These are phyloP conservation scores for Netelia virgata DNA, from an alignment of 2,888 invertebrate genomes.

Conservation along the genomic window DNA sequence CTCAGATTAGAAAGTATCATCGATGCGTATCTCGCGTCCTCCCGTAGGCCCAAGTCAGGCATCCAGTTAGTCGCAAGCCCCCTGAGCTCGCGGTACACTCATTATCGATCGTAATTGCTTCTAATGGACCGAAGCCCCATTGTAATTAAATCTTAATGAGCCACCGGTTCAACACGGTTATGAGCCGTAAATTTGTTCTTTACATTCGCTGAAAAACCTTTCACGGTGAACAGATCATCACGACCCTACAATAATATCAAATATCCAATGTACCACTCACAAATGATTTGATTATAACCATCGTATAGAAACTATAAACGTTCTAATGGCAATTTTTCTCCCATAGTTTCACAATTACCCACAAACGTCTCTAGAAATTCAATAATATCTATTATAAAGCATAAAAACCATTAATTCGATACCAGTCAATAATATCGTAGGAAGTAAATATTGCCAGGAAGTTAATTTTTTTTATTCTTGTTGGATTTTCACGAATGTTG, in stretches of 20 bases:
- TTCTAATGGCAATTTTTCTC: no score
- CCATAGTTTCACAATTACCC: no score
- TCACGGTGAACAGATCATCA: not conserved
- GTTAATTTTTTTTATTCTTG: constrained; percentile 24
- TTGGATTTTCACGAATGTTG: not conserved
- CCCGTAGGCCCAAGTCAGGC: constrained; percentile 19
- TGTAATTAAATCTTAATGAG: constrained; percentile 61
- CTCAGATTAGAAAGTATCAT: constrained; percentile 68
- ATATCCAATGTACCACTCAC: not conserved
- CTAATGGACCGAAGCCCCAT: constrained; percentile 47
- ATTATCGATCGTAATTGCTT: constrained; percentile 59
- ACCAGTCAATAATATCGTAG: constrained; percentile 10
- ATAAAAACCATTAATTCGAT: not conserved
- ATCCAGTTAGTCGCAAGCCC: constrained; percentile 51
- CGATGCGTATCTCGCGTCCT: constrained; percentile 45
- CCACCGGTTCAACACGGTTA: constrained; percentile 34
- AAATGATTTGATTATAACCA: no score
- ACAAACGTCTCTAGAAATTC: no score
- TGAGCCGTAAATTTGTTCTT: not conserved
- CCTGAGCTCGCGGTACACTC: constrained; percentile 33
- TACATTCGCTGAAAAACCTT: not conserved
- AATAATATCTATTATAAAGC: no score
- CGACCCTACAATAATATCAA: not conserved
- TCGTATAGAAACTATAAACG: no score
- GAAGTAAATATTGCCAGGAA: constrained; percentile 39